Conservation (phyloP, 1,140 invertebrate genomes). For the Bombus sibiricus region DNA sequence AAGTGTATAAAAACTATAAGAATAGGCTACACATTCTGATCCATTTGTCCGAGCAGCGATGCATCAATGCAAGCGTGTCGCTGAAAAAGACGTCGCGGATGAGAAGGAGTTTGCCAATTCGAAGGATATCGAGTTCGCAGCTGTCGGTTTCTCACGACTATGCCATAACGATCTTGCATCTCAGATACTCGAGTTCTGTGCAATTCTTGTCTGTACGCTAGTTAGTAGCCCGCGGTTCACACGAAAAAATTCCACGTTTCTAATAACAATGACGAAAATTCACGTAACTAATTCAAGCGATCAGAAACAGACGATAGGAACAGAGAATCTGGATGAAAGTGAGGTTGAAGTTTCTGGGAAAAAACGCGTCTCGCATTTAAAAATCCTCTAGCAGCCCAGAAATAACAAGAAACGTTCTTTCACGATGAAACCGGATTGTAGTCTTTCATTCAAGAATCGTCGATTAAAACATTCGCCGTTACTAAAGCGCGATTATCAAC, state of each 20-base stretch:
- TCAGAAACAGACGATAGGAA: not conserved
- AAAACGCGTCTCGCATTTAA: not conserved
- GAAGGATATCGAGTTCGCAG: conserved; percentile 59
- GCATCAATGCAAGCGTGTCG: conserved; percentile 1
- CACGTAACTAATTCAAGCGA: not conserved
- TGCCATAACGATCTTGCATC: conserved; percentile 28
- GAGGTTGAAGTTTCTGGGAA: not conserved
- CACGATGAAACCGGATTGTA: too few relatives aligned
- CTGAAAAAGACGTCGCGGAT: conserved; percentile 15
- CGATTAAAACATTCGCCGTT: too few relatives aligned
- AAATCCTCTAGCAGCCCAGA: not conserved
- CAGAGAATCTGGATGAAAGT: not conserved
- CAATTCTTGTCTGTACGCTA: conserved; percentile 27
- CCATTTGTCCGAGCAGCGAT: not conserved
- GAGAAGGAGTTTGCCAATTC: conserved; percentile 52
- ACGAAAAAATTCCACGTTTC: conserved; percentile 5
- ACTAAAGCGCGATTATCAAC: too few relatives aligned
- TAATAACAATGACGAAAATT: conserved; percentile 10
- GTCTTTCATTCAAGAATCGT: too few relatives aligned
- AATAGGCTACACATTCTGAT: not conserved
- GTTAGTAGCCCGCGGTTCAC: conserved; percentile 22
- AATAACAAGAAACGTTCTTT: not conserved
- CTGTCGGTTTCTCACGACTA: conserved; percentile 57
- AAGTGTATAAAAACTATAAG: not conserved
- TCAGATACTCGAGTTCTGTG: not conserved